A percentile compares a stretch with the other conserved stretches of the same genome.
phyloP scores from a whole-genome alignment of 30 jellyfish, hydroid and myxozoan genomes.

The Aurelia sp. region DNA sequence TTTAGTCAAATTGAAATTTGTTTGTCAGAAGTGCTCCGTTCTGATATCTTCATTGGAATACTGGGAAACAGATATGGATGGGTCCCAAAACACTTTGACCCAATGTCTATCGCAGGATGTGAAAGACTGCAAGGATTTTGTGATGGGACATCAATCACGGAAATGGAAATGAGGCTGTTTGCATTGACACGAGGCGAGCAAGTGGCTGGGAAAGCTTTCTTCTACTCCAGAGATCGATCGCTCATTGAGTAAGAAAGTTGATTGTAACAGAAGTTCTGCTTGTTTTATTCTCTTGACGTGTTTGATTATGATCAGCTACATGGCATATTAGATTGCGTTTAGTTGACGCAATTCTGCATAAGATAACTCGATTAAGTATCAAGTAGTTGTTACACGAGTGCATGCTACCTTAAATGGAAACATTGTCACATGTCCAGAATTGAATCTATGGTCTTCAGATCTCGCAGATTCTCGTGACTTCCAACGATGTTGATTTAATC shows the following conservation, averaged over 20 bases:
- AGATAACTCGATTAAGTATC: too few species aligned
- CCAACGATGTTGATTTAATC: too few species aligned
- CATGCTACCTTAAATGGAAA: too few species aligned
- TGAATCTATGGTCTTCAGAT: too few species aligned
- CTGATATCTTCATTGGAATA: slow-evolving; percentile 91
- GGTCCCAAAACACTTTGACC: slow-evolving; percentile 70
- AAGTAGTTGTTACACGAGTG: too few species aligned
- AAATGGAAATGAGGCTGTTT: slow-evolving; percentile 82
- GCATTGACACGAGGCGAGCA: slow-evolving; percentile 41
- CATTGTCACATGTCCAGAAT: too few species aligned
- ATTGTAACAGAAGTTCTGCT: neutral
- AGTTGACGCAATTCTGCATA: too few species aligned
- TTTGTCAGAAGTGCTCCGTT: slow-evolving; percentile 75
- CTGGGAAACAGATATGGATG: slow-evolving; percentile 95
- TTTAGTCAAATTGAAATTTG: slow-evolving; percentile 90
- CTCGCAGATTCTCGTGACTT: too few species aligned
- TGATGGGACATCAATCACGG: slow-evolving; percentile 91
- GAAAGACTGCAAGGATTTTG: slow-evolving; percentile 70
- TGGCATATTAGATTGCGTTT: neutral
- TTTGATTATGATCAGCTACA: neutral
- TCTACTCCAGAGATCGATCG: slow-evolving; percentile 71
- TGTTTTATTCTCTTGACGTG: neutral
- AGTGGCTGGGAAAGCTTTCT: slow-evolving; percentile 82
- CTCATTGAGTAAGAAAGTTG: slow-evolving; percentile 38
- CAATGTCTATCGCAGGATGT: slow-evolving; percentile 56